phyloP scores from a whole-genome alignment of 1,140 invertebrate species.

The Panonychus citri region DNA sequence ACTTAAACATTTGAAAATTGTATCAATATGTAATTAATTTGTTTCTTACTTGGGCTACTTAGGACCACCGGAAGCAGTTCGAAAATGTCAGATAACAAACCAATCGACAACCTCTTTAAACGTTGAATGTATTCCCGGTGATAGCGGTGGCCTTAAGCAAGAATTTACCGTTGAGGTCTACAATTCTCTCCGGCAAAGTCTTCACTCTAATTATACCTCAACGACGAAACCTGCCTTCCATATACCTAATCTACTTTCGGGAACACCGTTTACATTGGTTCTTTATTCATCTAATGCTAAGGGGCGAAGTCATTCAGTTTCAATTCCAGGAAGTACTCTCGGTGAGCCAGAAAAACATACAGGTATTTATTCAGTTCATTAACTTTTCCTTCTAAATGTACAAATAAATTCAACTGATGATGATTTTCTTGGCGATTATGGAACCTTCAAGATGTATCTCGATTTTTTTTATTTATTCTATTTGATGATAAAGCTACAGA shows the following conservation, averaged over 20 bases:
- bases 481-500: not conserved
- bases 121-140: constrained; percentile 46
- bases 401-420: not conserved
- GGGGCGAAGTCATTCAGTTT: constrained; percentile 11
- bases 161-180: constrained; percentile 56
- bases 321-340: constrained; percentile 9
- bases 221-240: constrained; percentile 13
- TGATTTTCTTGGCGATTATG: not conserved
- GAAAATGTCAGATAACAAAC: constrained; percentile 61
- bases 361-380: not conserved
- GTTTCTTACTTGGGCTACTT: no score
- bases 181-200: constrained; percentile 22
- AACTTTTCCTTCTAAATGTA: not conserved
- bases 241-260: constrained; percentile 12
- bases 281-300: constrained; percentile 15
- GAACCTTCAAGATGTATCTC: not conserved
- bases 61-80: constrained; percentile 52
- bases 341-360: constrained; percentile 1
- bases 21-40: no score
- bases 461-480: not conserved
- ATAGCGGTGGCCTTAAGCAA: constrained; percentile 54
- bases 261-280: constrained; percentile 14
- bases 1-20: no score
- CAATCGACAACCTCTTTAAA: constrained; percentile 51
- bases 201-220: constrained; percentile 15